Evolutionary conservation across 2,797 vertebrate species (phyloP), one percentile per base, ranked within the genome.

Genomic region (Coluber constrictor): DNA sequence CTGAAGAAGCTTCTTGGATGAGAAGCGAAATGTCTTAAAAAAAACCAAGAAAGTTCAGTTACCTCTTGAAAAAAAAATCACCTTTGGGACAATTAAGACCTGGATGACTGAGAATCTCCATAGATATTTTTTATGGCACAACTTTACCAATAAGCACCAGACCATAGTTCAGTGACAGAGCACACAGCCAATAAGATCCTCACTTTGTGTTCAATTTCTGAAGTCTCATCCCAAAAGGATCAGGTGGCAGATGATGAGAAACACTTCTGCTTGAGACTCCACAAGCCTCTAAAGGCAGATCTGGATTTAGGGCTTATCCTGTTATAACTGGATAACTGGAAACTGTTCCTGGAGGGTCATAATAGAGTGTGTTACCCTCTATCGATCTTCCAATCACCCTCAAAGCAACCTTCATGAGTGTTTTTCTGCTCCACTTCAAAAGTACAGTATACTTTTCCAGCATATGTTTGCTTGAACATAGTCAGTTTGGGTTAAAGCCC

Each of bases 81-180:
- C 59, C 59, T 60, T 60, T 60, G 59, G 59, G 59, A 60, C 59
- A 60, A 60, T 7, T 60, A 60, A 25, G 20, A 25, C 20, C 59
- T 60, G 59, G 20, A 60, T 60, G 59, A 60, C 59, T 60, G 7
- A 60, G 59, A 60, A 60, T 60, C 59, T 60, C 20, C 59, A 60
- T 60, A 60, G 59, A 60, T 60, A 60, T 60, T 60, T 32, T 20
- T 88, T 91, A 92, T 86, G 94, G 89, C 92, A 94, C 92, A 90
- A n/a, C 90, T 96, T 96, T 95, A 89, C 91, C 95, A 86, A 94
- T 95, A 79, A 47, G 10, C 20, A 79, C 74, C 74, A 47, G 43
- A 25, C 20, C 4, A 12, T 83, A 11, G 37, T 79, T 43, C 16
- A 12, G 25, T 51, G 55, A 20, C 8, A 51, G 47, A 63, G 27